These are phyloP conservation scores for Cryptus armator DNA, from an alignment of 2,888 invertebrate genomes.

Conservation along the genomic window DNA sequence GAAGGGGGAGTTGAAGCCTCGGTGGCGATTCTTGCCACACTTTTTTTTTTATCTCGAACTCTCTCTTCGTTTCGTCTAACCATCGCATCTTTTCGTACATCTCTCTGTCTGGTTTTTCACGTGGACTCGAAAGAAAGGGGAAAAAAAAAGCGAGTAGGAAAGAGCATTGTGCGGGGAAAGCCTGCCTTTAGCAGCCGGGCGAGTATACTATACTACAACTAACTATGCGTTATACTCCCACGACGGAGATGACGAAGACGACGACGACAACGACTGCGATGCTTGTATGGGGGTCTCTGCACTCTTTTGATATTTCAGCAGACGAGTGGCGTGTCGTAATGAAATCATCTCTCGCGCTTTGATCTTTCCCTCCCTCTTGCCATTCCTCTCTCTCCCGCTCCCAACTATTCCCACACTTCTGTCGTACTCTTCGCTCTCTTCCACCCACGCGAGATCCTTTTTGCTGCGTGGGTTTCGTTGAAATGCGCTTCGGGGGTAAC, in stretches of 20 bases:
- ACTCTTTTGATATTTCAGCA: conserved; percentile 85
- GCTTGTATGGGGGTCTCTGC: conserved; percentile 75
- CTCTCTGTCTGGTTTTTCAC: conserved; percentile 46
- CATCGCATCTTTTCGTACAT: conserved; percentile 63
- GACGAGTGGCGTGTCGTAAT: conserved; percentile 84
- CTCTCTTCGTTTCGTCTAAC: conserved; percentile 53
- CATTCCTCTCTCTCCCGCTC: conserved; percentile 8
- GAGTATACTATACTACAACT: conserved; percentile 18
- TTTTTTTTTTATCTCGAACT: conserved; percentile 56
- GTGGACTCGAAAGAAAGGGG: not conserved
- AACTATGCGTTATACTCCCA: conserved; percentile 35
- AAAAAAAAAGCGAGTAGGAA: conserved; percentile 59
- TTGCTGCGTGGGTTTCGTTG: conserved; percentile 18
- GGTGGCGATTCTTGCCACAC: conserved; percentile 69
- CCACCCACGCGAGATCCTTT: conserved; percentile 30
- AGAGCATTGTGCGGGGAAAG: conserved; percentile 78
- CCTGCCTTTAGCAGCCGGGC: conserved; percentile 61
- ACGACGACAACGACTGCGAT: conserved; percentile 73
- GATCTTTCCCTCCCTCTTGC: conserved; percentile 78
- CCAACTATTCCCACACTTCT: not conserved
- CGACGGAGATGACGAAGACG: conserved; percentile 23
- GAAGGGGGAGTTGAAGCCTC: conserved; percentile 71
- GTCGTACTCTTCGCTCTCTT: not conserved
- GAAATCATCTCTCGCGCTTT: conserved; percentile 84
- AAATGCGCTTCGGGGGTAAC: conserved; percentile 11